Evolutionary conservation across 2,113 vertebrate species (phyloP), one percentile per base, ranked within the genome.

Genomic region (Anoplopoma fimbria): DNA sequence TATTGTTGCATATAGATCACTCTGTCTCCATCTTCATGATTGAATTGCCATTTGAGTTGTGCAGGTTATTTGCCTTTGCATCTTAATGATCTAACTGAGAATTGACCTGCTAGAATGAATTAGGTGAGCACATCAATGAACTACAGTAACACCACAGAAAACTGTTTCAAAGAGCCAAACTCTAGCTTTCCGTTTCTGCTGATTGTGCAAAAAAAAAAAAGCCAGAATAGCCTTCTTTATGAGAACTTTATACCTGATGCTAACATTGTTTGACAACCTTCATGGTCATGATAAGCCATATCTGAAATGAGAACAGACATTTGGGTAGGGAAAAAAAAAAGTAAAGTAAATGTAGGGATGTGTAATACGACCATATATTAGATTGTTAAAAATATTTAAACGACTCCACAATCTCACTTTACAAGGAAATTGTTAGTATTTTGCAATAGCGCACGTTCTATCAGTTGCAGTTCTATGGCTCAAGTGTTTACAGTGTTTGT

Each of bases 21-120:
- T 49, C 45, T 34, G 34, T 65, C 65, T 71, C 34, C 34, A 2
- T 65, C 40, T 10, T 38, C 69, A 49, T 68, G 74, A 89, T 87
- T 88, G 82, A 80, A 83, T 57, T 76, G 69, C 78, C 83, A 83
- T 87, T 82, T 78, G 62, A 76, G 84, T 82, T 80, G 63, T 76
- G 57, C 57, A 84, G 67, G 87, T 88, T 78, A 71, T 79, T 83
- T 72, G 64, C 76, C 63, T 83, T 40, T 76, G 76, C 70, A 53
- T 81, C 62, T 38, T 83, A 85, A 89, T 89, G 75, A 87, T 77
- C 70, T 40, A 67, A 79, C 53, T 63, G 74, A 81, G 75, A 87
- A 84, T 69, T 82, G 80, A 84, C 68, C 82, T 58, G 77, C 70
- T 68, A 25, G 49, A 79, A 74, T 82, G 60, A 81, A 83, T 90